Conservation (phyloP, 1,140 invertebrate genomes). For the Trialeurodes vaporariorum region DNA sequence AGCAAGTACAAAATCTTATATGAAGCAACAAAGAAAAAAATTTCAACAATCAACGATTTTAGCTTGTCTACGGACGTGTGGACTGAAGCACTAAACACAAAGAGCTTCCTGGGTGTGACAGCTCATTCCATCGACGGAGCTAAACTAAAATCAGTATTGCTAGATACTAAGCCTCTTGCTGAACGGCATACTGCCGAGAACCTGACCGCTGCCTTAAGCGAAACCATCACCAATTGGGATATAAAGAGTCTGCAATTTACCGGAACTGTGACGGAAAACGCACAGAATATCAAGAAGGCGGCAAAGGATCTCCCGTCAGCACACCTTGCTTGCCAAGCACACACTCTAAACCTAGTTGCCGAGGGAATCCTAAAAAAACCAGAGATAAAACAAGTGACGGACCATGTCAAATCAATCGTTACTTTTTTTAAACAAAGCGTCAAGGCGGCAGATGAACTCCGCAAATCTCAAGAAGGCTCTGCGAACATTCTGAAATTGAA, state of each 20-base stretch:
- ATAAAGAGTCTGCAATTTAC: constrained; percentile 32
- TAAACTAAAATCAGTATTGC: constrained; percentile 2
- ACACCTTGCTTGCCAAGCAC: constrained; percentile 34
- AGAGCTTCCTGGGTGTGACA: constrained; percentile 26
- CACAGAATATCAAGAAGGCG: constrained; percentile 33
- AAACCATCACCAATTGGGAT: constrained; percentile 30
- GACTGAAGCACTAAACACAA: constrained; percentile 22
- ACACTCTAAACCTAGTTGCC: constrained; percentile 32
- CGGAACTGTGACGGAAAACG: constrained; percentile 34
- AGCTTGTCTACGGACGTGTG: too few relatives aligned
- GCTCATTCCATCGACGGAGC: constrained; percentile 19
- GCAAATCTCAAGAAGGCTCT: constrained; percentile 12
- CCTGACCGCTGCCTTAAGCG: constrained; percentile 18
- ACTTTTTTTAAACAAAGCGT: constrained; percentile 19
- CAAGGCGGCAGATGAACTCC: constrained; percentile 19
- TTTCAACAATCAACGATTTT: too few relatives aligned
- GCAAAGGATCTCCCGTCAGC: constrained; percentile 24
- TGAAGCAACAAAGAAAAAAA: too few relatives aligned
- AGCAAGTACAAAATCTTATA: too few relatives aligned
- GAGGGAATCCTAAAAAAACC: constrained; percentile 23
- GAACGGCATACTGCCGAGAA: constrained; percentile 22
- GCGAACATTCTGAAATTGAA: constrained; percentile 23
- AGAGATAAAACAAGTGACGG: constrained; percentile 14
- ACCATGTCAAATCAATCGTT: constrained; percentile 20
- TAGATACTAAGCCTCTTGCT: constrained; percentile 2